Base-by-base conservation (phyloP, 2,888 invertebrate species). In the Actias luna region DNA sequence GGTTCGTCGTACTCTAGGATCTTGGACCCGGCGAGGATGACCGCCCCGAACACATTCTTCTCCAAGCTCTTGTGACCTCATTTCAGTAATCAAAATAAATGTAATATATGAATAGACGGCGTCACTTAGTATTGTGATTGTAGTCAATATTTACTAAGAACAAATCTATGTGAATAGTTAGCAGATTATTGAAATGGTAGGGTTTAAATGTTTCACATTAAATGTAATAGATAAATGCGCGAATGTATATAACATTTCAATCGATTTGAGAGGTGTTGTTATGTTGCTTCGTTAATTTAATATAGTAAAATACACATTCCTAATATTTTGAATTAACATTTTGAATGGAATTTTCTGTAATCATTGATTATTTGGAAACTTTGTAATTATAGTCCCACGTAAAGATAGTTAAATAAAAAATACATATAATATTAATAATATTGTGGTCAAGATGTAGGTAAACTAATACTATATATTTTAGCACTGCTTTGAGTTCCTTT, bases 61-160 rank as follows among this genome's bases (percentile, higher is more conserved):
- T 91, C 92, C 0, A 92, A 92, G 69, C 77, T 92, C 0, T 92
- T 92, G 92, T 92, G 92, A 92, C 92, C 92, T 75, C 80, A 86
- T 66, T 89, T 88, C 69, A 86, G 82, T 65, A 76, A 73, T 63
- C 87, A 82, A 64, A 82, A 82, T 39, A 87, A 87, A 63, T 70
- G 69, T 52, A 87, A 83, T 69, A 83, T 88, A 75, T 85, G 78
- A 85, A 74, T 79, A 84, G 84, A 80, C 63, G 18, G 60, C 65
- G 86, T 81, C 84, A 82, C 88, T 84, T 84, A 84, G 65, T 10
- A 59, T 58, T 62, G 61, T 63, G 59, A 64, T 55, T 27, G 10
- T 52, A 52, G 46, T 22, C 2, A 46, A 46, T 46, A 52, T 16
- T 52, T 61, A 10, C 2, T 29, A 31, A 50, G n/a, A 50, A 29